Percentiles rank a stretch among this genome's conserved stretches.
phyloP scores from a whole-genome alignment of 2,797 vertebrate genomes.

The Danio choprae region DNA sequence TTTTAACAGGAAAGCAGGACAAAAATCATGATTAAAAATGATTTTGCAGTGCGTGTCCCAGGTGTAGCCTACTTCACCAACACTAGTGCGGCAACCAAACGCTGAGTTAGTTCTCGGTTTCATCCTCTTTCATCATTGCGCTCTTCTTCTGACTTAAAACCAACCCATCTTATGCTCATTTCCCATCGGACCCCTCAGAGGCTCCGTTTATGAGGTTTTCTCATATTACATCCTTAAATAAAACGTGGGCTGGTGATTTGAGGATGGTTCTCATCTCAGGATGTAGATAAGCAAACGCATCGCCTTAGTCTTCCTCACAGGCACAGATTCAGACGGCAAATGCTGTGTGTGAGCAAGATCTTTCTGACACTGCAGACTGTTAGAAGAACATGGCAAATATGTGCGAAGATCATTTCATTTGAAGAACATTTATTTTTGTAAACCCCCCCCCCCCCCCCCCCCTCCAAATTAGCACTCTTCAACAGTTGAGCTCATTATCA shows the following conservation, averaged over 20 bases:
- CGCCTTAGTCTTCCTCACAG: slow-evolving; percentile 42
- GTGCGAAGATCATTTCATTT: slow-evolving; percentile 35
- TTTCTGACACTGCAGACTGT: slow-evolving; percentile 9
- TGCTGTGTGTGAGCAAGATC: slow-evolving; percentile 21
- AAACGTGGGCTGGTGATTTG: slow-evolving; percentile 60
- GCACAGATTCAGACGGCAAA: slow-evolving; percentile 35
- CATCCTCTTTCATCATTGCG: slow-evolving; percentile 74
- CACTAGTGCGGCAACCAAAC: slow-evolving; percentile 41
- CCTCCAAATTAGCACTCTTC: slow-evolving; percentile 46
- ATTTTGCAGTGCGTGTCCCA: slow-evolving; percentile 29
- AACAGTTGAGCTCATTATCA: slow-evolving; percentile 34
- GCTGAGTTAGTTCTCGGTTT: slow-evolving; percentile 64
- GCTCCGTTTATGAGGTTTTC: slow-evolving; percentile 57
- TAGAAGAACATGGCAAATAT: slow-evolving; percentile 14
- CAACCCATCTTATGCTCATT: slow-evolving; percentile 56
- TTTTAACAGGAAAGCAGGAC: background rate
- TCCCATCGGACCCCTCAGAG: slow-evolving; percentile 65
- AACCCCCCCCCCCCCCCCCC: no score
- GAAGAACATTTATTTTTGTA: slow-evolving; percentile 43
- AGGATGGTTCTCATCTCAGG: slow-evolving; percentile 49
- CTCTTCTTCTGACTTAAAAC: slow-evolving; percentile 43
- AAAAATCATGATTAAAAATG: slow-evolving; percentile 24
- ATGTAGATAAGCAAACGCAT: slow-evolving; percentile 33
- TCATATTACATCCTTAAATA: slow-evolving; percentile 60
- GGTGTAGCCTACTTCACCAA: slow-evolving; percentile 40